A percentile compares a stretch with the other conserved stretches of the same genome.
Conservation (phyloP, 1,140 invertebrate genomes). For the Chironomus striatipennis region DNA sequence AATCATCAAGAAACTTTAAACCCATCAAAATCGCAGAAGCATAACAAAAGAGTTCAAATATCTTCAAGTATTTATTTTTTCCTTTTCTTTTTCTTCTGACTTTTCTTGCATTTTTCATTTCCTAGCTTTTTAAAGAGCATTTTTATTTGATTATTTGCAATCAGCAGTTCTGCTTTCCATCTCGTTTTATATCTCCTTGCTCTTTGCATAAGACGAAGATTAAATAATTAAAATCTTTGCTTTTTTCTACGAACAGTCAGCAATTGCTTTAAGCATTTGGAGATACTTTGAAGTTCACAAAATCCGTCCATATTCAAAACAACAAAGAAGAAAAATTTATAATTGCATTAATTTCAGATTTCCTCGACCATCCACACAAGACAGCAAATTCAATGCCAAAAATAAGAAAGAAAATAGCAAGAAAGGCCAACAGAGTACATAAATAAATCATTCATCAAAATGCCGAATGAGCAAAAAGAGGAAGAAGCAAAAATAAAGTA, state of each 20-base stretch:
- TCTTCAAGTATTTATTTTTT: constrained; percentile 18
- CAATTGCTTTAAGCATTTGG: neutral
- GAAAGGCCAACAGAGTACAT: neutral
- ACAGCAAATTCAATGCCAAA: neutral
- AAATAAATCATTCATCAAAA: neutral
- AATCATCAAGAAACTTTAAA: no score
- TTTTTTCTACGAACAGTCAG: neutral
- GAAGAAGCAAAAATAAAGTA: neutral
- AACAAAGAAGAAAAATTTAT: neutral
- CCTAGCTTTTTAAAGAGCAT: neutral
- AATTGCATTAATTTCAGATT: neutral
- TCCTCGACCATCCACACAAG: no score
- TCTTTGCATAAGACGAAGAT: neutral
- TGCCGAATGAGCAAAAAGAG: neutral
- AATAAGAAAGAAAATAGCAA: neutral
- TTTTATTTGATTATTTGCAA: constrained; percentile 9
- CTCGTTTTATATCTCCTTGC: neutral
- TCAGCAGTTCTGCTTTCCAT: neutral
- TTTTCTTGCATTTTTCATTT: constrained; percentile 30
- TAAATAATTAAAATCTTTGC: neutral
- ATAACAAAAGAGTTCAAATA: neutral
- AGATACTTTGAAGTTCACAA: neutral
- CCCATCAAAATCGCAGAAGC: no score
- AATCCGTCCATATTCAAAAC: neutral
- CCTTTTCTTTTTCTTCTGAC: constrained; percentile 30